Evolutionary conservation across 2,888 invertebrate species (phyloP), one percentile per base, ranked within the genome.

Genomic region (Coleophora deauratella): DNA sequence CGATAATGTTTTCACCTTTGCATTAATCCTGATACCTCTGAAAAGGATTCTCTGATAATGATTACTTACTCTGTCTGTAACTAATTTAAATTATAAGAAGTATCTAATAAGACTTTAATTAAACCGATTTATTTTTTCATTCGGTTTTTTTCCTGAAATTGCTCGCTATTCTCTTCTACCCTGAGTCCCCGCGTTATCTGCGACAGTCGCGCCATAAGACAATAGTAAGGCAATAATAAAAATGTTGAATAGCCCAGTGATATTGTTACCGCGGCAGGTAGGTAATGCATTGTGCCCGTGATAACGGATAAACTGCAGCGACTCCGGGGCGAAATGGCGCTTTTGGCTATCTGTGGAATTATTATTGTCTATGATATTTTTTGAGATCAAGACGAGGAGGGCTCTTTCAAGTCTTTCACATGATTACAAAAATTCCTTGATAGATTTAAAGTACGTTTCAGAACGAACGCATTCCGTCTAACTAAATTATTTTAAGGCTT

Each of bases 281-380:
- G 51, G 75, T 78, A 77, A 80, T 76, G 78, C 84, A 85, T 82
- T 79, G 79, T 70, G 65, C 56, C 55, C 53, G 61, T 66, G 86
- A 85, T 86, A 86, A 77, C 74, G 86, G 86, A 86, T 86, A 85
- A 86, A 86, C 86, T 85, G 82, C 81, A 79, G 86, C 86, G 85
- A 58, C 41, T 37, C 49, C 45, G 39, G 44, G 13, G 30, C 10
- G 9, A 37, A 34, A 43, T 48, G 51, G 65, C 62, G 62, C 49
- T 57, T 47, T 44, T 21, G 48, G 47, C 49, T 55, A 58, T 53
- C 55, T 44, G 9, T 9, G 14, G 41, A 44, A 48, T 43, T 37
- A 33, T 13, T 12, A 31, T 40, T 33, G 42, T 28, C 30, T 38
- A 40, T 39, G 37, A 47, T 47, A 50, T 46, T 46, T 37, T 38